Evolutionary conservation across 2,113 vertebrate species (phyloP).

Genomic region (Triplophysa rosa): DNA sequence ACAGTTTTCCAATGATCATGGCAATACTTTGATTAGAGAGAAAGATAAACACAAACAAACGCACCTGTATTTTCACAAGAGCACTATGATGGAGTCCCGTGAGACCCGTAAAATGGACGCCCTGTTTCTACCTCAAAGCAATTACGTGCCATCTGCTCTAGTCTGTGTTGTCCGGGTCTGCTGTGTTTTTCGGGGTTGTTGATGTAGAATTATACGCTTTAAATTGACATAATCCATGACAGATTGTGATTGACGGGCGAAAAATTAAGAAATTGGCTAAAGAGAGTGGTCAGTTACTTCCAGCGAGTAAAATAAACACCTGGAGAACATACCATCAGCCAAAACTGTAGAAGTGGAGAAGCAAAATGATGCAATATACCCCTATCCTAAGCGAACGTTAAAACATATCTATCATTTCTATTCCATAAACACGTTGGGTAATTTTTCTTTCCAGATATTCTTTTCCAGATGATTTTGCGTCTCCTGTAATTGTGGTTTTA

Average conservation of each 20-base stretch:
- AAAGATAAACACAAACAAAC: conserved; percentile 46
- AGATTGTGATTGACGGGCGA: conserved; percentile 65
- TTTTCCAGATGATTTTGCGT: conserved; percentile 7
- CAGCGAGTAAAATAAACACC: conserved; percentile 17
- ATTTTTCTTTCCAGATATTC: conserved; percentile 4
- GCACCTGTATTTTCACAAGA: conserved; percentile 45
- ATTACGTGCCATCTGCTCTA: conserved; percentile 56
- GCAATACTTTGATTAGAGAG: conserved; percentile 44
- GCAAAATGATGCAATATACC: not conserved
- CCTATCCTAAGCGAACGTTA: not conserved
- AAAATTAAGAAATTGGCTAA: conserved; percentile 73
- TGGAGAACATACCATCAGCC: conserved; percentile 33
- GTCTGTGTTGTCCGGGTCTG: conserved; percentile 19
- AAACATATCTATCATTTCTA: conserved; percentile 8
- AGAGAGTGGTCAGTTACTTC: conserved; percentile 21
- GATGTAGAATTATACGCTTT: conserved; percentile 49
- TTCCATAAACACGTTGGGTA: not conserved
- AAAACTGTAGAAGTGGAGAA: not conserved
- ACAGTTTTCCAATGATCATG: conserved; percentile 27
- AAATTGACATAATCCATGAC: conserved; percentile 60
- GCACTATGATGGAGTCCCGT: conserved; percentile 14
- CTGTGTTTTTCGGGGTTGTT: conserved; percentile 42
- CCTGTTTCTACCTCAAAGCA: conserved; percentile 52
- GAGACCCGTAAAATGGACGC: conserved; percentile 52
- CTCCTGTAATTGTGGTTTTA: conserved; percentile 29